Evolutionary conservation across 2,113 vertebrate genomes (phyloP).

Genomic region (Ochotona princeps): DNA sequence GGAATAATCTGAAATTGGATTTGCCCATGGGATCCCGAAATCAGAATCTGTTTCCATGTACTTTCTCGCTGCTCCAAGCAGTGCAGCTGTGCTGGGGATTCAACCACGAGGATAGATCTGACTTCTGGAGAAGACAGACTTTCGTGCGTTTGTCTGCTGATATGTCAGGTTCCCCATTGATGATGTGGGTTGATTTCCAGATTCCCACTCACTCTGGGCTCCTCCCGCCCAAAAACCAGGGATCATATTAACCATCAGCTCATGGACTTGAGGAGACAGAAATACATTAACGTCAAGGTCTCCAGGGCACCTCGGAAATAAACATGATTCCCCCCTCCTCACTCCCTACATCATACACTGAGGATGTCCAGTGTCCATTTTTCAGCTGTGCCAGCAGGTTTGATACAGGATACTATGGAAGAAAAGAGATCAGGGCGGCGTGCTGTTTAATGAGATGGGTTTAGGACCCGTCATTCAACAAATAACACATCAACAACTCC

Average conservation of each 20-base stretch:
- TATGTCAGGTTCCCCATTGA: constrained; percentile 76
- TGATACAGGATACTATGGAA: background rate
- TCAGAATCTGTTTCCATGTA: constrained; percentile 79
- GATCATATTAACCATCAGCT: constrained; percentile 64
- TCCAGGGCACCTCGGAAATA: background rate
- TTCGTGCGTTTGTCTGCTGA: constrained; percentile 75
- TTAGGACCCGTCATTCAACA: background rate
- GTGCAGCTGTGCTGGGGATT: constrained; percentile 83
- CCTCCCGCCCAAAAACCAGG: constrained; percentile 61
- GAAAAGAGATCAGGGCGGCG: background rate
- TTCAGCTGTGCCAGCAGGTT: background rate
- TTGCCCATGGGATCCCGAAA: constrained; percentile 76
- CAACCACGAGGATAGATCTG: constrained; percentile 71
- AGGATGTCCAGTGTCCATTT: background rate
- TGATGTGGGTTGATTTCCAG: constrained; percentile 59
- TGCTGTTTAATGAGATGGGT: background rate
- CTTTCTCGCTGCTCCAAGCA: constrained; percentile 70
- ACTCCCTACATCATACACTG: rapidly evolving
- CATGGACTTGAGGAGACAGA: background rate
- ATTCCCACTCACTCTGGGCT: background rate
- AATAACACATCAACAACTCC: background rate
- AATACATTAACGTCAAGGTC: background rate
- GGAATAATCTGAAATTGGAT: constrained; percentile 71
- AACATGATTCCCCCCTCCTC: background rate
- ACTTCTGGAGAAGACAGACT: constrained; percentile 58